Evolutionary conservation across 2,797 vertebrate species (phyloP).

Genomic region (Helicolenus hilgendorfi): DNA sequence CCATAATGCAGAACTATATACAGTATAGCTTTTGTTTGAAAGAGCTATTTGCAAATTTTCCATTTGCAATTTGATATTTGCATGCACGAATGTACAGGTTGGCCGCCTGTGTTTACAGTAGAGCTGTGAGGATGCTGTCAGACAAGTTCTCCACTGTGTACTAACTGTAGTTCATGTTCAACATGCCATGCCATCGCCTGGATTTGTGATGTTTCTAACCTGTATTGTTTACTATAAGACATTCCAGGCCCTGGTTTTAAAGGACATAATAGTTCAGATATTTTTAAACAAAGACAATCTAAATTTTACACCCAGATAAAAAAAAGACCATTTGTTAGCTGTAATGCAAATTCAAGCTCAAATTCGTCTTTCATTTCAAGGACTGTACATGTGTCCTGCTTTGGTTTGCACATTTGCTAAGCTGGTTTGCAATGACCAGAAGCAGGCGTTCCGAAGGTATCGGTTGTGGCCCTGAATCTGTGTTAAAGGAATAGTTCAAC

Average conservation of each 20-base stretch:
- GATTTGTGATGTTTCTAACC: background rate
- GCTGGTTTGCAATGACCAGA: background rate
- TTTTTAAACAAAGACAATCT: background rate
- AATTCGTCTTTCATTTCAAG: background rate
- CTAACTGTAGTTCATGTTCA: constrained; percentile 3
- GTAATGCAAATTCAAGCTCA: background rate
- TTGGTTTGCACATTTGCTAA: background rate
- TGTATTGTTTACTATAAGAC: background rate
- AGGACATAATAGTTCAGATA: background rate
- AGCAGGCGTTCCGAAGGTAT: background rate
- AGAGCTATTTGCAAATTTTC: constrained; percentile 31
- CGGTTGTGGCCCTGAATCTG: background rate
- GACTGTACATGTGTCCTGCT: background rate
- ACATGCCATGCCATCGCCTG: background rate
- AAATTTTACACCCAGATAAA: background rate
- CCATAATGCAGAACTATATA: background rate
- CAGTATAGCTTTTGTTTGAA: background rate
- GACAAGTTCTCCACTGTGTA: background rate
- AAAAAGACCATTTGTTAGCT: background rate
- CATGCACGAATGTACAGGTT: constrained; percentile 3
- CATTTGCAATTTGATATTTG: constrained; percentile 44
- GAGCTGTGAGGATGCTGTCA: background rate
- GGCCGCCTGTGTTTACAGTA: constrained; percentile 1
- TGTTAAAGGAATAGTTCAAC: background rate
- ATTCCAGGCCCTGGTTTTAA: background rate